Evolutionary conservation across 2,888 invertebrate genomes (phyloP), one percentile per base, ranked within the genome.

Genomic region (Papilio demoleus): DNA sequence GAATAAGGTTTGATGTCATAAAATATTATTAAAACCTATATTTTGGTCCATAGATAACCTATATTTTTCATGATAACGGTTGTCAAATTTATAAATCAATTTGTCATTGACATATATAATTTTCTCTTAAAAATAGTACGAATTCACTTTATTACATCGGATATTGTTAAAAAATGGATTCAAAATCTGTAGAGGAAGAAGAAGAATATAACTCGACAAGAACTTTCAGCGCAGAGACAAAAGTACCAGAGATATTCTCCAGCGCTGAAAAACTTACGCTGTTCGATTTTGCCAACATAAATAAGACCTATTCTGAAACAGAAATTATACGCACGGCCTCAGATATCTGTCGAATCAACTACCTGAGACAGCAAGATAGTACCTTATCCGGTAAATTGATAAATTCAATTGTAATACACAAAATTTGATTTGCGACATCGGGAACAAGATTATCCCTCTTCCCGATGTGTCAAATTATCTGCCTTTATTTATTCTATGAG

Each of bases 311-410:
- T 42, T 68, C 67, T 4, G 67, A 62, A 12, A 19, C 60, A n/a
- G 61, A 45, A 27, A 56, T 62, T 42, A 65, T 34, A 42, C 65
- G 61, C 12, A 65, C 60, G 4, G 27, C 61, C 11, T 61, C 69
- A 0, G 65, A 65, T 31, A 50, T 61, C 50, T 65, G 53, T 42
- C 69, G 69, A 12, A 69, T 68, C 3, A 70, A 65, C 36, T 65
- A 61, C 40, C 14, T 65, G n/a, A 40, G n/a, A 34, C 31, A 36
- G 11, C 50, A 27, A 59, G 22, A 24, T 22, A 62, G 42, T 22
- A 19, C n/a, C n/a, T 17, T 31, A 34, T 67, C 67, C 34, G 67
- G 67, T 67, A 36, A 56, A n/a, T 36, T 14, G 6, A 17, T 11
- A 31, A 31, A 36, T 34, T 45, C 5, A 34, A 50, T 34, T 47